These are phyloP conservation scores for Xylophagus ater DNA, from an alignment of 2,888 invertebrate species.

Conservation along the genomic window DNA sequence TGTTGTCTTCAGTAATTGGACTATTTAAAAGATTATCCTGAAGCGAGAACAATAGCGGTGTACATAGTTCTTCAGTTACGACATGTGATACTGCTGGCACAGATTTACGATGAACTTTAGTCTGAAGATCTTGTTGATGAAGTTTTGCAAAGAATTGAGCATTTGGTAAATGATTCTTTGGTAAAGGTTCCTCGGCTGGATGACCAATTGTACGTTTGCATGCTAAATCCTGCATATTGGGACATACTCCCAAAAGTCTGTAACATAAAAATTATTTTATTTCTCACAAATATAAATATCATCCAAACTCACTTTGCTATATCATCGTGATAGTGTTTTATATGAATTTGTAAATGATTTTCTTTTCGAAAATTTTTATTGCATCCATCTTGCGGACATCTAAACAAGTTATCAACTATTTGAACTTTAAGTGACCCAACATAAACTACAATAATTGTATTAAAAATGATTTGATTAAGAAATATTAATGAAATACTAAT, in stretches of 20 bases:
- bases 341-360: slow-evolving; percentile 82
- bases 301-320: slow-evolving; percentile 48
- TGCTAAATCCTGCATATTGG: slow-evolving; percentile 77
- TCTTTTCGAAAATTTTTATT: slow-evolving; percentile 84
- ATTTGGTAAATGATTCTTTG: slow-evolving; percentile 38
- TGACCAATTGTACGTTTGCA: slow-evolving; percentile 64
- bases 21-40: too few species aligned
- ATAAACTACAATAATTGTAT: slow-evolving; percentile 33
- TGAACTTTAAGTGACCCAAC: slow-evolving; percentile 52
- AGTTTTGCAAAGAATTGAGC: slow-evolving; percentile 39
- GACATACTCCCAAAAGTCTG: slow-evolving; percentile 52
- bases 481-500: neutral
- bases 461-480: neutral
- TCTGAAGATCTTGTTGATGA: slow-evolving; percentile 36
- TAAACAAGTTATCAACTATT: slow-evolving; percentile 54
- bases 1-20: too few species aligned
- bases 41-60: too few species aligned
- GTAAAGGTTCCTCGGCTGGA: slow-evolving; percentile 34
- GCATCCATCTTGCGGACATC: slow-evolving; percentile 74
- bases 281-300: too few species aligned
- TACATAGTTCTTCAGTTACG: too few species aligned
- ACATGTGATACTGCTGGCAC: slow-evolving; percentile 2
- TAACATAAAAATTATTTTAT: neutral
- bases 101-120: slow-evolving; percentile 26
- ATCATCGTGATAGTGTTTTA: slow-evolving; percentile 87